Conservation (phyloP, 2,797 vertebrate genomes). For the Sebastes vulpes region DNA sequence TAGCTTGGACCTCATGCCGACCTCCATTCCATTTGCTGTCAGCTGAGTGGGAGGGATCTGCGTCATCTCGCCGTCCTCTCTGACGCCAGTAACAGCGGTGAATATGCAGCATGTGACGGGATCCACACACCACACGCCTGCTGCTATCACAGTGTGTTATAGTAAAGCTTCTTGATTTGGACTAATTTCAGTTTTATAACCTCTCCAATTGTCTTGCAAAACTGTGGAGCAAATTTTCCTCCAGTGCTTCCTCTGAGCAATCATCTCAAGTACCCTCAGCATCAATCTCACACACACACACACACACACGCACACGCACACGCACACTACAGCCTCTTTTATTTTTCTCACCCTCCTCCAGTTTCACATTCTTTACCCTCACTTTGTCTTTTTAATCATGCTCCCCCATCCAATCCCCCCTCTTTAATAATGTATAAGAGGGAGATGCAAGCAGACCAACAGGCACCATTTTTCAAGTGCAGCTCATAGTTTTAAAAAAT, state of each 20-base stretch:
- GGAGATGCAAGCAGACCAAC: slow-evolving; percentile 17
- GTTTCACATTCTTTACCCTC: slow-evolving; percentile 4
- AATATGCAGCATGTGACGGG: not conserved
- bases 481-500: not conserved
- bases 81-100: not conserved
- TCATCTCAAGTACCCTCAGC: slow-evolving; percentile 49
- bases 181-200: slow-evolving; percentile 34
- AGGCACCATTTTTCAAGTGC: slow-evolving; percentile 32
- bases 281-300: not conserved
- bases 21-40: slow-evolving; percentile 29
- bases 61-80: slow-evolving; percentile 31
- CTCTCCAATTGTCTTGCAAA: slow-evolving; percentile 25
- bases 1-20: slow-evolving; percentile 20
- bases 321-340: not conserved
- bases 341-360: not conserved
- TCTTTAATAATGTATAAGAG: slow-evolving; percentile 54
- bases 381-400: slow-evolving; percentile 21
- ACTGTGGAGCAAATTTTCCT: slow-evolving; percentile 30
- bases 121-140: slow-evolving; percentile 3
- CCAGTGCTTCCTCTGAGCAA: slow-evolving; percentile 58
- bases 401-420: not conserved
- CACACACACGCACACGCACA: not conserved
- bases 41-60: slow-evolving; percentile 48
- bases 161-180: not conserved
- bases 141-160: not conserved